Evolutionary conservation across 2,888 invertebrate genomes (phyloP).

Genomic region (Bombylius major): DNA sequence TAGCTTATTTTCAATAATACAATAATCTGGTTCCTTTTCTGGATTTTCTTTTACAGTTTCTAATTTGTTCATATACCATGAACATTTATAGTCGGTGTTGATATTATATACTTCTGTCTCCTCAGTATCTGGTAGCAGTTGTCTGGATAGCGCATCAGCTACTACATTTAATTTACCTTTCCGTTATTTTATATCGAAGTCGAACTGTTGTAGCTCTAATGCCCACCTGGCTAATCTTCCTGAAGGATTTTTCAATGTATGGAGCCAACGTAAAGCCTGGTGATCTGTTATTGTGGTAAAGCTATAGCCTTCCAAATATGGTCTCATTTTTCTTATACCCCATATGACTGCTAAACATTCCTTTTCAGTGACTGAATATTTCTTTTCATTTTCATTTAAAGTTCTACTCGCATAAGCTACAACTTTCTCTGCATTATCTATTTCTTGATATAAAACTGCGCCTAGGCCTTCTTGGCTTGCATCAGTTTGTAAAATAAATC

Average conservation of each 20-base stretch:
- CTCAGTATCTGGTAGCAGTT: too few species aligned
- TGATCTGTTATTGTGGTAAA: neutral
- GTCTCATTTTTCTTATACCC: neutral
- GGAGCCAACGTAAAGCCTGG: neutral
- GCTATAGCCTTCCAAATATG: neutral
- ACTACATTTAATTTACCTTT: neutral
- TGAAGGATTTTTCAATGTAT: neutral
- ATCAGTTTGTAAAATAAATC: neutral
- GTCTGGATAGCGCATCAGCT: neutral
- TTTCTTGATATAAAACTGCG: neutral
- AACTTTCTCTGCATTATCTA: constrained; percentile 9
- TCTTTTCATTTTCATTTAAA: neutral
- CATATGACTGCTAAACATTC: neutral
- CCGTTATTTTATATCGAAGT: neutral
- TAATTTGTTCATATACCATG: too few species aligned
- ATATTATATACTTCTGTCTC: too few species aligned
- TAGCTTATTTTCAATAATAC: too few species aligned
- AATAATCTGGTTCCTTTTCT: too few species aligned
- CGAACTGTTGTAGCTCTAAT: neutral
- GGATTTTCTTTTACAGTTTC: too few species aligned
- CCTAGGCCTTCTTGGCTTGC: too few species aligned
- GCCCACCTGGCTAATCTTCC: neutral
- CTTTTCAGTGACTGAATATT: neutral
- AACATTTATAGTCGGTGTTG: too few species aligned
- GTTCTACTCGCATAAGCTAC: constrained; percentile 9